Base-by-base conservation (phyloP, 1,140 invertebrate genomes). In the Hesperophylax magnus region DNA sequence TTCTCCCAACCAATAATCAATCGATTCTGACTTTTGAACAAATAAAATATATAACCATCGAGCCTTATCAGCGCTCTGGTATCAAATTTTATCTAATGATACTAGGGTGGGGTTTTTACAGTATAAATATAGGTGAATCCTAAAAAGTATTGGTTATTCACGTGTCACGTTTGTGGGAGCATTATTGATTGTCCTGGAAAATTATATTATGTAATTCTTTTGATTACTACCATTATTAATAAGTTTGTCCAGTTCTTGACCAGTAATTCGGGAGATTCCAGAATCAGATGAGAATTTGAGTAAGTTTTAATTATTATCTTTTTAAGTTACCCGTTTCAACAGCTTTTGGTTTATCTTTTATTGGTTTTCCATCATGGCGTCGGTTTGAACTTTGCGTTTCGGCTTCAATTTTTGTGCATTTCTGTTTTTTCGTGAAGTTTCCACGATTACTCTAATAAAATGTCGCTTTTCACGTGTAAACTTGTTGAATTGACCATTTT, bases 141-240 rank as follows among this genome's bases (percentile, higher is more conserved):
- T 0, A 3, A 24, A 6, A 8, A 15, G 47, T 52, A 11, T 11
- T 56, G 47, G 47, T 27, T 72, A 72, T 72, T 72, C 20, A 27
- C 69, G 52, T 69, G 65, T 69, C 65, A 69, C 65, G 9, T 69
- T 65, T 69, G 18, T 47, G 0, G 34, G 9, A 14, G 34, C 34
- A 52, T 39, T 39, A 39, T 39, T 22, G n/a, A 69, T 31, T 27
- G 8, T 39, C 11, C 24, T 47, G 9, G 18, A 34, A 39, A 11
- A 52, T 34, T 31, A 69, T 69, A 39, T 69, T 20, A 61, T 27
- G 27, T 24, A 20, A 61, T 61, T 22, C 9, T 14, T 27, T 24
- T 22, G 15, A 14, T 47, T 9, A 14, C 8, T 47, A 47, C 39
- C 2, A 9, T 39, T 6, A 14, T 47, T 14, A 5, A 2, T 27